phyloP scores from a whole-genome alignment of 2,113 vertebrate genomes.

The Emydocephalus ijimae region DNA sequence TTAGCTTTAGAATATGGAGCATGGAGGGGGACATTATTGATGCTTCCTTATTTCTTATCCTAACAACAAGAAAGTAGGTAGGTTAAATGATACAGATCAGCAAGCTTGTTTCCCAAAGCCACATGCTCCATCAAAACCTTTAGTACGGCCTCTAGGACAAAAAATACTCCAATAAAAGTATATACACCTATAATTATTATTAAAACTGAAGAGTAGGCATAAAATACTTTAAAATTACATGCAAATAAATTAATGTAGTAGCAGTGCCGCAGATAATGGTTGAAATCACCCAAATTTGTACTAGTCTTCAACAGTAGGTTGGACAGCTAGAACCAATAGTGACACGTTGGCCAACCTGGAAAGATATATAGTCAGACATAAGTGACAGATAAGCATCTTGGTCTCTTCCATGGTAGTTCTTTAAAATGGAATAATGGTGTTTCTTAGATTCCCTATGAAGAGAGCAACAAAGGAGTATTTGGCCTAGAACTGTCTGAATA shows the following conservation, averaged over 20 bases:
- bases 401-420: not conserved
- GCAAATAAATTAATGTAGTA: not conserved
- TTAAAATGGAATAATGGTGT: not conserved
- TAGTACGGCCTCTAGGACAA: not conserved
- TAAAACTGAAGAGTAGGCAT: not conserved
- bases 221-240: not conserved
- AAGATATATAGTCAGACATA: not conserved
- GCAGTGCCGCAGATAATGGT: not conserved
- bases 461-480: not conserved
- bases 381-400: not conserved
- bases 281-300: not conserved
- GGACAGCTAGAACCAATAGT: not conserved
- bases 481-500: not conserved
- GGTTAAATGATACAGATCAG: not conserved
- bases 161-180: not conserved
- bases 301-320: not conserved
- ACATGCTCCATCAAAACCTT: not conserved
- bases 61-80: not conserved
- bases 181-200: not conserved
- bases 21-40: not conserved
- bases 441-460: not conserved
- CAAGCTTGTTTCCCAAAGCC: not conserved
- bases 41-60: not conserved
- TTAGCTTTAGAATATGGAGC: not conserved
- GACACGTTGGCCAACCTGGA: not conserved